Evolutionary conservation across 2,888 invertebrate genomes (phyloP), one percentile per base, ranked within the genome.

Genomic region (Palloptera scutellata): DNA sequence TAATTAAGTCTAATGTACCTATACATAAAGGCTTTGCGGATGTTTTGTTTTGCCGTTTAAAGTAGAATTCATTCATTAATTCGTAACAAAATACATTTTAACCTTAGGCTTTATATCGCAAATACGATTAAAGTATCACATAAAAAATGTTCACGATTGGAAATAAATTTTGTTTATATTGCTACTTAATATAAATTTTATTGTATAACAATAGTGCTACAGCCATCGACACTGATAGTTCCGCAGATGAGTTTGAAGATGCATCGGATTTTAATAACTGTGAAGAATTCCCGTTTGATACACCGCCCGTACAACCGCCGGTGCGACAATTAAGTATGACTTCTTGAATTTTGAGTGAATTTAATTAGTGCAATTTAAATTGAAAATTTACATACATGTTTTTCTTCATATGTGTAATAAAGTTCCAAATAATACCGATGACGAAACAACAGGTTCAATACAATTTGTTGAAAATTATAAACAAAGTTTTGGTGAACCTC

Each of bases 381-480:
- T 53, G 45, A 48, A 1, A 10, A 40, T 15, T 51, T 40, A 57
- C 12, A 4, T 54, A 40, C 12, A 20, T 41, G 4, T 15, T 42
- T 41, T 54, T 17, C 45, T n/a, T 53, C 5, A 9, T 43, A 20
- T 11, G 1, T 17, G 11, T 43, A 43, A 66, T 67, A 52, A 15
- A 96, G 96, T 97, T 89, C 92, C 96, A 68, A 94, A 94, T 71
- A 89, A 92, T 80, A 90, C 94, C 20, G 91, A 91, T 71, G 94
- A 96, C 85, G 96, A 97, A 85, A 90, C 91, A 52, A 87, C 91
- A 70, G 97, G 96, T 9, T 92, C 94, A 71, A 89, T 94, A 78
- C 92, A 93, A 84, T 97, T 98, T 86, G 89, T 92, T 45, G 91
- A 92, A 75, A 92, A 95, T 78, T 97, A 96, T 86, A 89, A 91